Conservation (phyloP, 1,140 invertebrate species). For the Mya arenaria region DNA sequence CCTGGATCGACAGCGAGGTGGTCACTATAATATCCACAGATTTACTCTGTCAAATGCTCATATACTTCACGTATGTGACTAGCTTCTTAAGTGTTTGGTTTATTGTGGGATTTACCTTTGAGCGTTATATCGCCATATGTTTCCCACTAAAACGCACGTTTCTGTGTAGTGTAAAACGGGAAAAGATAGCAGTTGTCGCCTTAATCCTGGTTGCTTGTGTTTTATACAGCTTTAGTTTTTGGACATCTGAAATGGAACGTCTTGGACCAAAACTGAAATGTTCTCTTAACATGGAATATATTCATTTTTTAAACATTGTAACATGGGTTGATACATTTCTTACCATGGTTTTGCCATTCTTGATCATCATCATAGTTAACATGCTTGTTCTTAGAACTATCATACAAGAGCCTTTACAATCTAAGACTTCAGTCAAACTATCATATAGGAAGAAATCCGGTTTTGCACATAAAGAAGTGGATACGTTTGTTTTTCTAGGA, state of each 20-base stretch:
- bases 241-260: constrained; percentile 8
- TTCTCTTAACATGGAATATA: constrained; percentile 5
- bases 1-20: constrained; percentile 83
- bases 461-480: not conserved
- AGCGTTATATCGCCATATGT: constrained; percentile 75
- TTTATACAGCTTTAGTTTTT: constrained; percentile 58
- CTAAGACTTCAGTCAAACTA: not conserved
- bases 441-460: not conserved
- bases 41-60: constrained; percentile 68
- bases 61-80: constrained; percentile 68
- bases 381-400: constrained; percentile 1
- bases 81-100: constrained; percentile 76
- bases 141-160: constrained; percentile 69
- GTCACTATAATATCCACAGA: constrained; percentile 75
- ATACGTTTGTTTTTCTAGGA: not conserved
- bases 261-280: not conserved
- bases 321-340: constrained; percentile 83
- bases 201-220: constrained; percentile 52
- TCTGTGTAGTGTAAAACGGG: constrained; percentile 64
- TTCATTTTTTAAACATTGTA: constrained; percentile 81
- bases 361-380: constrained; percentile 84
- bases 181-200: constrained; percentile 16
- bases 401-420: not conserved
- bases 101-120: constrained; percentile 76
- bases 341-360: constrained; percentile 82